Base-by-base conservation (phyloP, 2,113 vertebrate species). In the Motacilla alba region DNA sequence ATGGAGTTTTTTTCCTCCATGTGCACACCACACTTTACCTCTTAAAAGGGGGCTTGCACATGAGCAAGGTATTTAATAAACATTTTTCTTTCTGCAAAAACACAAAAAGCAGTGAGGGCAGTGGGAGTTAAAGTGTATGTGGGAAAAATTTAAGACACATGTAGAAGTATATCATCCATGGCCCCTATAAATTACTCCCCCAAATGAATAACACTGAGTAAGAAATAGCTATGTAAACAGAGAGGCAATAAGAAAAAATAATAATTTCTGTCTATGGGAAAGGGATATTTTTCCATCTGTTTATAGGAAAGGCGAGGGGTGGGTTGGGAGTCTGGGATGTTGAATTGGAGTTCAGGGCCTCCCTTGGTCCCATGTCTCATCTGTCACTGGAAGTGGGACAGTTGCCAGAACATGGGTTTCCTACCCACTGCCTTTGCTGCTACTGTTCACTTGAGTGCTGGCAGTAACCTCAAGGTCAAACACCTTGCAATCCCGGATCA, bases 201-300 rank as follows among this genome's bases (percentile, higher is more conserved):
- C 69, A 91, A 89, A 94, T 47, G 81, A 96, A 70, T 30, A 92
- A 77, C 20, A 11, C 67, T 16, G 70, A 94, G 91, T 74, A 94
- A 95, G 91, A 87, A 97, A 95, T 81, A 95, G 96, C 93, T 96
- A 59, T 80, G 63, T 87, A 95, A 97, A 96, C 91, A 95, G 17
- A 73, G 47, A 94, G n/a, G 94, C 88, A 94, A 43, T 93, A 43
- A 94, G 84, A 79, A 96, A 92, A 97, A 89, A 75, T 16, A 95
- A 31, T 87, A 81, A 78, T 90, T 90, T 92, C 33, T 70, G 79
- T n/a, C 90, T 69, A 13, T 33, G n/a, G 81, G 81, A 89, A 94
- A 91, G 28, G 70, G 67, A 13, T 83, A 79, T 87, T 93, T 94
- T 80, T 53, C 81, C 94, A 91, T 96, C 73, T 69, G 80, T 76